Evolutionary conservation across 2,113 vertebrate species (phyloP).

Genomic region (Rhinoderma darwinii): DNA sequence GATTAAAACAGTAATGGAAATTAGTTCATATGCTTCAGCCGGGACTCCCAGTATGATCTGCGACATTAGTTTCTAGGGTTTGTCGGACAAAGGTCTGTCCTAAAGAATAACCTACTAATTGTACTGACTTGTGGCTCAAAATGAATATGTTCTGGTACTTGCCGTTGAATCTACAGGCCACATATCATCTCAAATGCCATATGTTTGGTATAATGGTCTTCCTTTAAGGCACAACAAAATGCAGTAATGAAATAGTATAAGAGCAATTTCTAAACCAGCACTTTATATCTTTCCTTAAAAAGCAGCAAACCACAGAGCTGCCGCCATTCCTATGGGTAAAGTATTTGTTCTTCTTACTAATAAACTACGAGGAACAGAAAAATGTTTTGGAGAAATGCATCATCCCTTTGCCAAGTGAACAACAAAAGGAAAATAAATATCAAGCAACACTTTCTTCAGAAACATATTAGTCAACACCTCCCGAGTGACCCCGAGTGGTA

Average conservation of each 20-base stretch:
- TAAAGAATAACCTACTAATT: neutral
- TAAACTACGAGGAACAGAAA: neutral
- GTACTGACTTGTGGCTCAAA: neutral
- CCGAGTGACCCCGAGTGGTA: no score
- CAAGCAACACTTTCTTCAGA: neutral
- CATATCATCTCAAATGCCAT: neutral
- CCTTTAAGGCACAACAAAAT: neutral
- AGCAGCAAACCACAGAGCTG: neutral
- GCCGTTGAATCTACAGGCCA: neutral
- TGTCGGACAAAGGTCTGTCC: neutral
- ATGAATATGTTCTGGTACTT: neutral
- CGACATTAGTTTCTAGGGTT: neutral
- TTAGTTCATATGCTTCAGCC: conserved; percentile 7
- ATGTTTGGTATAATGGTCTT: neutral
- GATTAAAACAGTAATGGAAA: conserved; percentile 53
- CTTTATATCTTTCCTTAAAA: neutral
- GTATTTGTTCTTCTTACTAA: neutral
- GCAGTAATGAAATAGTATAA: neutral
- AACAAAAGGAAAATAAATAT: neutral
- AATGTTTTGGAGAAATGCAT: neutral
- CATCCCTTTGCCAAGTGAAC: neutral
- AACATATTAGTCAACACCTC: neutral
- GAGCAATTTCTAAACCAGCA: neutral
- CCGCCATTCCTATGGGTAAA: neutral
- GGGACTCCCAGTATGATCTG: neutral